Percentiles rank a stretch among this genome's conserved stretches.
Evolutionary conservation across 2,888 invertebrate genomes (phyloP).

Genomic region (Hyposoter didymator): DNA sequence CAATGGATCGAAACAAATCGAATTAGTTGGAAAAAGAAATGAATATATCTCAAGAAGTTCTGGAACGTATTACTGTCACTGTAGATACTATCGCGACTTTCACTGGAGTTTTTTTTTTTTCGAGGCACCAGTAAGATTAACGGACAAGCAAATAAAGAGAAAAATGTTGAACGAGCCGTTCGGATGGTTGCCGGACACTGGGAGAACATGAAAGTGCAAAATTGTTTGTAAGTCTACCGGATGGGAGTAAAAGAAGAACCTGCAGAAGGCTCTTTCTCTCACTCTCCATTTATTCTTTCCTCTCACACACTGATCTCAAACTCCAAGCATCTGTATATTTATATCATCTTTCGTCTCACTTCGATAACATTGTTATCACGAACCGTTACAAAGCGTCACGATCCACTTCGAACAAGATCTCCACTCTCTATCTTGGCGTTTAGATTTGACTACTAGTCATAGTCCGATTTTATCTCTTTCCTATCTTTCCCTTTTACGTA

Average conservation of each 20-base stretch:
- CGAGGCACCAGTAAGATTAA: conserved; percentile 37
- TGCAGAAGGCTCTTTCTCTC: conserved; percentile 2
- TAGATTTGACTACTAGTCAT: conserved; percentile 22
- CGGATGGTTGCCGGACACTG: conserved; percentile 14
- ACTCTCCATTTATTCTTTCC: conserved; percentile 25
- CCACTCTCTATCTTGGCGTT: conserved; percentile 55
- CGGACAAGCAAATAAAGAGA: conserved; percentile 32
- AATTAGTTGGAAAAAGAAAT: conserved; percentile 25
- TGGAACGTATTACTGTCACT: conserved; percentile 33
- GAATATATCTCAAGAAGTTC: conserved; percentile 6
- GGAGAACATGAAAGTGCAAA: conserved; percentile 37
- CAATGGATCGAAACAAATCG: conserved; percentile 17
- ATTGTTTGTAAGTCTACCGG: conserved; percentile 9
- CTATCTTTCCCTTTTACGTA: conserved; percentile 20
- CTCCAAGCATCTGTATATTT: conserved; percentile 22
- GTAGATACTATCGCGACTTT: conserved; percentile 48
- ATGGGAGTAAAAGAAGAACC: conserved; percentile 35
- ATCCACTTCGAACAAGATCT: conserved; percentile 53
- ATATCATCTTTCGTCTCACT: conserved; percentile 34
- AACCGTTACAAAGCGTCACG: conserved; percentile 60
- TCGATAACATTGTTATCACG: conserved; percentile 60
- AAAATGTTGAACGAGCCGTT: conserved; percentile 33
- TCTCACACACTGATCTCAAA: conserved; percentile 26
- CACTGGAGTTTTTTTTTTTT: conserved; percentile 54
- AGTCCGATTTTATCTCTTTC: conserved; percentile 21